Evolutionary conservation across 2,113 vertebrate genomes (phyloP), one percentile per base, ranked within the genome.

Genomic region (Triplophysa siluroides): DNA sequence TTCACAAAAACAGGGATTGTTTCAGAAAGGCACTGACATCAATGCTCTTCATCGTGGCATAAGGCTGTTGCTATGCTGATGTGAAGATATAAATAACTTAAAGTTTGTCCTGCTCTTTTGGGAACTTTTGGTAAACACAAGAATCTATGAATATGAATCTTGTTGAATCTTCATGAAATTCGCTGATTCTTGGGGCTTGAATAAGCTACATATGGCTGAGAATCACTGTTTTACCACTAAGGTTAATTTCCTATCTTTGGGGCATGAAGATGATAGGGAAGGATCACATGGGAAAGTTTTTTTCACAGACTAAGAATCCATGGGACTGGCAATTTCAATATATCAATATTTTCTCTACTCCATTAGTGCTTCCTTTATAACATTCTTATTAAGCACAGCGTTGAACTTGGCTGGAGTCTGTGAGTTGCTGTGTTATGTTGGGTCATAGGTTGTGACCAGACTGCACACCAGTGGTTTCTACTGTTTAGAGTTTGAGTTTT

Each of bases 401-500:
- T 69, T 66, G 19, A 76, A 71, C 70, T 83, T 52, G 60, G 83
- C 68, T 66, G 77, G 29, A 76, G 58, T 70, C 76, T 0, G 75
- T 84, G 85, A 77, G 83, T 50, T 84, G 52, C 9, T 80, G 80
- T 81, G 90, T 88, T 90, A 91, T 93, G 86, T 78, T 41, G 84
- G 87, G 87, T 88, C 86, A 50, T 0, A 81, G 85, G 87, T 85
- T 88, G 85, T 3, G 81, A 87, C 86, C 84, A 81, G 82, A 79
- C 88, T 88, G 82, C 79, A 86, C 88, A 87, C 87, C 73, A 87
- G 83, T 86, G 87, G 88, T 82, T 91, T 89, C 83, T 80, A 63
- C 86, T 91, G 85, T 85, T 89, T 89, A 79, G 81, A 86, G 83
- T 87, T 91, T 87, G 78, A 86, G 82, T 89, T 91, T 91, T 92